Evolutionary conservation across 30 jellyfish, hydroid and myxozoan genomes (phyloP).

Genomic region (Aurelia sp.): DNA sequence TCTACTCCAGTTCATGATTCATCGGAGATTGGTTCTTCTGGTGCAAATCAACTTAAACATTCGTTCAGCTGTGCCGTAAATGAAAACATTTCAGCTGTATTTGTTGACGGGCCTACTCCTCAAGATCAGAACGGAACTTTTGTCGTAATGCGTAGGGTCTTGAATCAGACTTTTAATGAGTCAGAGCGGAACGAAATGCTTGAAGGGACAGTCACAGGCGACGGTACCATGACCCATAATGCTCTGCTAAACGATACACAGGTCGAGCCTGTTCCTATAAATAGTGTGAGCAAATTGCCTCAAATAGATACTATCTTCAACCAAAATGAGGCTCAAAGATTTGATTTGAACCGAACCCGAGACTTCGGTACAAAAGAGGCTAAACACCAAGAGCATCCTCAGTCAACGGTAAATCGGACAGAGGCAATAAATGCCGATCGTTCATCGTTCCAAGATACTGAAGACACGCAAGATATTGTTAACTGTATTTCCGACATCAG

Average conservation of each 20-base stretch:
- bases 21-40: not conserved
- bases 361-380: not conserved
- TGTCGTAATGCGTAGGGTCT: not conserved
- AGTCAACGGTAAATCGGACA: no score
- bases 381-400: no score
- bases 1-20: constrained; percentile 49
- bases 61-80: constrained; percentile 36
- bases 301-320: not conserved
- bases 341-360: not conserved
- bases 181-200: constrained; percentile 5
- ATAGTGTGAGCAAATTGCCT: not conserved
- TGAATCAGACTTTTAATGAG: constrained; percentile 35
- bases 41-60: not conserved
- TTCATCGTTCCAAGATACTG: not conserved
- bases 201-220: not conserved
- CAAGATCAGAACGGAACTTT: not conserved
- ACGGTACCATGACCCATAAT: not conserved
- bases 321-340: not conserved
- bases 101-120: constrained; percentile 19
- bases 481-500: not conserved
- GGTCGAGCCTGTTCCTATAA: not conserved
- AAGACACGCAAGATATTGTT: not conserved
- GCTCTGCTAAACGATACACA: no score
- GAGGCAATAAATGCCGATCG: no score
- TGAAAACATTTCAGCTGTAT: constrained; percentile 46